phyloP scores from a whole-genome alignment of 1,140 invertebrate genomes.

The Polypedilum vanderplanki region DNA sequence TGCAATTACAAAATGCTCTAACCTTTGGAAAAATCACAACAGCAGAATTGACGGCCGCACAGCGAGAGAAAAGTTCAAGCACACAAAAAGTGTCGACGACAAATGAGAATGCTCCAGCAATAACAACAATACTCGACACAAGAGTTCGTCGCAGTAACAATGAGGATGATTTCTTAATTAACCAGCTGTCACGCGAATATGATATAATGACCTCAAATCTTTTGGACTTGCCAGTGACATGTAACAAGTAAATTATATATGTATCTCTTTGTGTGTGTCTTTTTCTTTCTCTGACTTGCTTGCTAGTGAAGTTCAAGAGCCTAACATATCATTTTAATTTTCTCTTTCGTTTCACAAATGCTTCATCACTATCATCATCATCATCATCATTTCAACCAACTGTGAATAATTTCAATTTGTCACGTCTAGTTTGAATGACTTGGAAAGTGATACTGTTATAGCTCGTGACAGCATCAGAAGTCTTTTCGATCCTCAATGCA shows the following conservation, averaged over 20 bases:
- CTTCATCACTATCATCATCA: background rate
- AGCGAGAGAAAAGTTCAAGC: background rate
- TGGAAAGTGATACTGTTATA: background rate
- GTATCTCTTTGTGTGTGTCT: background rate
- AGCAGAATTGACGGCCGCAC: background rate
- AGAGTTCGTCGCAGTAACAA: background rate
- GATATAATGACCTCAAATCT: slow-evolving; percentile 14
- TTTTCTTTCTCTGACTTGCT: too few relatives aligned
- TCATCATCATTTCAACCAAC: too few relatives aligned
- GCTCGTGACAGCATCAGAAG: background rate
- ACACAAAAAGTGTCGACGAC: background rate
- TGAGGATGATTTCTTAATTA: slow-evolving; percentile 17
- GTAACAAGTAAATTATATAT: slow-evolving; percentile 4
- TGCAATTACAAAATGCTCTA: background rate
- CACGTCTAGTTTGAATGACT: background rate
- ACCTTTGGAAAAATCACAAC: background rate
- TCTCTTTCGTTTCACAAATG: background rate
- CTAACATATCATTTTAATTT: background rate
- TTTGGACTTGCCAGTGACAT: background rate
- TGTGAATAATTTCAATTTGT: background rate
- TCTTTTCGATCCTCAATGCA: background rate
- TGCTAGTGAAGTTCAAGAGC: background rate
- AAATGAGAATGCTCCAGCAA: background rate
- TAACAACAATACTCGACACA: background rate
- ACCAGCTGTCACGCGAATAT: slow-evolving; percentile 19